Conservation (phyloP, 37 sponge, comb jelly and placozoan species). For the Petrosia ficiformis region DNA sequence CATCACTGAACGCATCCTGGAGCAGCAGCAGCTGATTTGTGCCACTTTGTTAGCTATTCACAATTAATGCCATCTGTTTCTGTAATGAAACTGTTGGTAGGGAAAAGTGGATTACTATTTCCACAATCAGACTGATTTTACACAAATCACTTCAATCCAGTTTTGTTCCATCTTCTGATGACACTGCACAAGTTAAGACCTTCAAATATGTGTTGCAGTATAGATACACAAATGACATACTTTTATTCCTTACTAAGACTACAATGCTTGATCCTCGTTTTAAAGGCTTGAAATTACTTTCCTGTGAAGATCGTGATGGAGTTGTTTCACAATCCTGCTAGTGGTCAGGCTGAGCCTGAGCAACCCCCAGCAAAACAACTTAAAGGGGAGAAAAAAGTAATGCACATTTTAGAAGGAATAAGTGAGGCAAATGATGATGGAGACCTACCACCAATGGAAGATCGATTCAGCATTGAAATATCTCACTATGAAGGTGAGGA, state of each 20-base stretch:
- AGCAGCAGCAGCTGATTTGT: too few relatives aligned
- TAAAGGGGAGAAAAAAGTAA: neutral
- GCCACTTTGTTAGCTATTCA: too few relatives aligned
- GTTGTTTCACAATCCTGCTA: neutral
- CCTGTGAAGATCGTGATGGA: neutral
- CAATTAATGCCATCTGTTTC: too few relatives aligned
- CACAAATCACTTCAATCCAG: neutral
- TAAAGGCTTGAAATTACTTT: neutral
- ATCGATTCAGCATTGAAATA: neutral
- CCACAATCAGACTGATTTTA: neutral
- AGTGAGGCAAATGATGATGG: neutral
- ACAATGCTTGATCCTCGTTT: conserved; percentile 4
- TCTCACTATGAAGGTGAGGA: neutral
- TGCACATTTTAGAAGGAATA: neutral
- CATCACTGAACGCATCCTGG: too few relatives aligned
- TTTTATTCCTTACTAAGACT: neutral
- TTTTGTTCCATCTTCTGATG: conserved; percentile 4
- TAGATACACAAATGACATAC: neutral
- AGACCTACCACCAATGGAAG: neutral
- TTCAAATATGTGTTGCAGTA: neutral
- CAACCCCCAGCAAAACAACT: neutral
- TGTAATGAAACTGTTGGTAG: too few relatives aligned
- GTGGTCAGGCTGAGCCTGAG: neutral
- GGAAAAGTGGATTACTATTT: neutral
- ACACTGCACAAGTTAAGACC: neutral